phyloP scores from a whole-genome alignment of 2,113 vertebrate species.

The Corvus moneduloides region DNA sequence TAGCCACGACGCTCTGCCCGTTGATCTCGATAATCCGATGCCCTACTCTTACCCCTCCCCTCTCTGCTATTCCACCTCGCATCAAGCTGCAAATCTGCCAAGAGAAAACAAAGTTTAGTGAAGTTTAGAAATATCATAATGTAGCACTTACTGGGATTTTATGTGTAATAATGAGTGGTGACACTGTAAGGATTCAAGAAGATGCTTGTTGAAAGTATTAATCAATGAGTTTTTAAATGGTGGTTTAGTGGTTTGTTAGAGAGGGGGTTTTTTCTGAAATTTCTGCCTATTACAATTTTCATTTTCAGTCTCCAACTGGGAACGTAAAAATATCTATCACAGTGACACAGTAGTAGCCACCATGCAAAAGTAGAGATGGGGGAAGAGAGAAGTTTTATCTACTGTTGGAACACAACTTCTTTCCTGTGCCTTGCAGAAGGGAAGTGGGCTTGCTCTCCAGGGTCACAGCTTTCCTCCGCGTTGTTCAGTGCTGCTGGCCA shows the following conservation, averaged over 20 bases:
- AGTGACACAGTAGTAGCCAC: neutral
- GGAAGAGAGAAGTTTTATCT: neutral
- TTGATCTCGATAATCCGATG: conserved; percentile 99
- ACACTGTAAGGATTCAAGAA: neutral
- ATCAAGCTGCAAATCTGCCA: conserved; percentile 96
- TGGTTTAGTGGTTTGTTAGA: neutral
- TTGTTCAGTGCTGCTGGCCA: neutral
- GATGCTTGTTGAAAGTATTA: neutral
- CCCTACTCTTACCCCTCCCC: conserved; percentile 93
- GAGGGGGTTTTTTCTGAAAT: neutral
- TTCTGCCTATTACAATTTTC: neutral
- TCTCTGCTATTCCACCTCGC: conserved; percentile 96
- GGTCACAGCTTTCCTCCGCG: neutral
- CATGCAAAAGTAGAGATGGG: neutral
- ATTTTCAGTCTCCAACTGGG: neutral
- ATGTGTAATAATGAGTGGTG: neutral
- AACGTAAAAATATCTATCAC: neutral
- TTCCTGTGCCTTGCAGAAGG: neutral
- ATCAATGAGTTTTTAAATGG: neutral
- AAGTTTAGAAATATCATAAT: neutral
- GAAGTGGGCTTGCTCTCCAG: neutral
- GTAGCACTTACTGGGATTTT: neutral
- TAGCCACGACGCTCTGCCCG: conserved; percentile 96
- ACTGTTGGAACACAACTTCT: neutral
- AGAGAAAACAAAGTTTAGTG: neutral